Conservation (phyloP, 2,888 invertebrate genomes). For the Tetragonisca angustula region DNA sequence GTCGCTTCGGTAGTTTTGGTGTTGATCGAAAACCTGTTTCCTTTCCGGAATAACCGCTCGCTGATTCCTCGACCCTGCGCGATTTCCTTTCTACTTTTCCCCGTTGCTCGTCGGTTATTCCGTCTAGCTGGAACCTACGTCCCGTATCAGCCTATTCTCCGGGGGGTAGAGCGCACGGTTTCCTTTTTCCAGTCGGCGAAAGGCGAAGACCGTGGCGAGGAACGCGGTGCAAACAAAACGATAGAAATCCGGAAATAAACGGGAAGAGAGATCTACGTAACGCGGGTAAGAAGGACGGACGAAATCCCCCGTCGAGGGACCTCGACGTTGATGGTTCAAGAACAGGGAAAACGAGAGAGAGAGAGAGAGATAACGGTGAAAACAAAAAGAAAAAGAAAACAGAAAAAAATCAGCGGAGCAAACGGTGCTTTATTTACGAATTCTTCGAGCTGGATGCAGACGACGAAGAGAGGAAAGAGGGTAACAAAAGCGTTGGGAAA, state of each 20-base stretch:
- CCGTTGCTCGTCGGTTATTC: background rate
- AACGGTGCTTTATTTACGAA: slow-evolving; percentile 34
- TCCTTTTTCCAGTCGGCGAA: slow-evolving; percentile 16
- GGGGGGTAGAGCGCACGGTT: background rate
- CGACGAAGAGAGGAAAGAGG: background rate
- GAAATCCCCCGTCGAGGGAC: background rate
- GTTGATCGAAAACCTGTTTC: slow-evolving; percentile 55
- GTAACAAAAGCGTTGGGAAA: background rate
- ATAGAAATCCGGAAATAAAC: slow-evolving; percentile 7
- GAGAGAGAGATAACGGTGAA: slow-evolving; percentile 14
- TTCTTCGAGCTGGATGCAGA: slow-evolving; percentile 10
- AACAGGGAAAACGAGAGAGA: background rate
- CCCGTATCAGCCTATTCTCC: background rate
- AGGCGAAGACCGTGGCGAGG: background rate
- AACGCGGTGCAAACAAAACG: slow-evolving; percentile 17
- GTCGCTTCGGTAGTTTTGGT: no score
- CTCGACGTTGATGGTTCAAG: background rate
- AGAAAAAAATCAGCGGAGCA: slow-evolving; percentile 9
- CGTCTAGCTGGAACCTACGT: background rate
- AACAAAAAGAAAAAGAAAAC: background rate
- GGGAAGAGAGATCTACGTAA: background rate
- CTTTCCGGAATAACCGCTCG: slow-evolving; percentile 69
- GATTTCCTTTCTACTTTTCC: slow-evolving; percentile 34
- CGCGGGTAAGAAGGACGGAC: background rate
- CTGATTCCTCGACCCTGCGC: slow-evolving; percentile 46